Evolutionary conservation across 2,888 invertebrate genomes (phyloP), one percentile per base, ranked within the genome.

Genomic region (Oasisia sp.): DNA sequence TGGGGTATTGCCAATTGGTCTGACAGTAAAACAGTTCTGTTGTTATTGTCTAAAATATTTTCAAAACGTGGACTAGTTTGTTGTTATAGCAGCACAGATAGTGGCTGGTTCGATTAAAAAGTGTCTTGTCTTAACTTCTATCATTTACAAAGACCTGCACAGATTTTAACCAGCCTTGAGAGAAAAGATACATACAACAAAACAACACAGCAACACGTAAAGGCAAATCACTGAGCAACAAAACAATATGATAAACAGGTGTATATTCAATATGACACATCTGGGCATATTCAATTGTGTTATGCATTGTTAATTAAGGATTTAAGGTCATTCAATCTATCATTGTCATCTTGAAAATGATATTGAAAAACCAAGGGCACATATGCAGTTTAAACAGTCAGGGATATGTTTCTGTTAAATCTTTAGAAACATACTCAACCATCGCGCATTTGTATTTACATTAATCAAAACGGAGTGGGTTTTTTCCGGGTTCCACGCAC

Each of bases 291-390:
- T 74, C 74, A 74, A n/a, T 74, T 74, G 19, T 74, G n/a, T 74
- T n/a, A 74, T 7, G n/a, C 74, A 74, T 27, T 19, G 74, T 74
- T 74, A 74, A 74, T 74, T 74, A 74, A 74, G 19, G 74, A 74
- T 27, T 74, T 27, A 74, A 19, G 19, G 14, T 74, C 74, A 74
- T 74, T 74, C 74, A 74, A 74, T 74, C n/a, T 74, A 74, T 74
- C 74, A 74, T 74, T 74, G 74, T 74, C 74, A 74, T 74, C 74
- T 74, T 27, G 74, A 74, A 74, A 74, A 74, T 74, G 74, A 74
- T 74, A 74, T 74, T 74, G 74, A 74, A 74, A 74, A 74, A 74
- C 74, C 74, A 74, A 74, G 19, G 27, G n/a, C 74, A 74, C 27
- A 27, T 19, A 74, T n/a, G n/a, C n/a, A 74, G 27, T 74, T 50